These are phyloP conservation scores for Panopea generosa DNA, from an alignment of 2,888 invertebrate species.

Conservation along the genomic window DNA sequence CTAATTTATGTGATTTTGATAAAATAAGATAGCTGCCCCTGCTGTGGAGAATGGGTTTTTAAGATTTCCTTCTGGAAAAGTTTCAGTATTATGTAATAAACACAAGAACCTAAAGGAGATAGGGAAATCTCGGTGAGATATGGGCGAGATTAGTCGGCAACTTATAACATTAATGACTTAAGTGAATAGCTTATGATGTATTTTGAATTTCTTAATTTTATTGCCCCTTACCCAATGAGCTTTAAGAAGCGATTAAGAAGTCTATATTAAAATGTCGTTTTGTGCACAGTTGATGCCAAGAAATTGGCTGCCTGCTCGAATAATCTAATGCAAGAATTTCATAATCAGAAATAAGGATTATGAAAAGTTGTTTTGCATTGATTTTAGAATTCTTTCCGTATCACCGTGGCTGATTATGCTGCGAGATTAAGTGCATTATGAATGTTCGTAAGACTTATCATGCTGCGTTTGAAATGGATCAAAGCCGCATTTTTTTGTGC, in stretches of 20 bases:
- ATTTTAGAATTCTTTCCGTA: neutral
- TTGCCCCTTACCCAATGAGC: conserved; percentile 21
- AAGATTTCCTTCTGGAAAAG: conserved; percentile 26
- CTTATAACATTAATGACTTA: conserved; percentile 23
- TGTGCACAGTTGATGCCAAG: conserved; percentile 22
- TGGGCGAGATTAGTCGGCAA: conserved; percentile 17
- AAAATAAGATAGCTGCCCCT: conserved; percentile 31
- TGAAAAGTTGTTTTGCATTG: conserved; percentile 10
- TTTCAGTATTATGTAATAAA: conserved; percentile 39
- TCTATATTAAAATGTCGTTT: conserved; percentile 31
- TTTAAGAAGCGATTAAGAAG: neutral
- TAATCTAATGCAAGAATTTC: conserved; percentile 24
- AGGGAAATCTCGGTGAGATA: conserved; percentile 28
- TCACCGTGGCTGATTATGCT: neutral
- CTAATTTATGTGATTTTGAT: conserved; percentile 46
- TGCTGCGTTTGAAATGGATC: neutral
- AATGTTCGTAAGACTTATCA: neutral
- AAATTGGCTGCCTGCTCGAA: conserved; percentile 9
- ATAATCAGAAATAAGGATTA: conserved; percentile 36
- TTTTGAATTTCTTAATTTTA: conserved; percentile 44
- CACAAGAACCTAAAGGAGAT: conserved; percentile 21
- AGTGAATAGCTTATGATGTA: conserved; percentile 38
- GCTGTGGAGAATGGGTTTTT: conserved; percentile 31
- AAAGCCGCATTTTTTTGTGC: too few species aligned
- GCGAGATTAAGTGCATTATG: neutral